Base-by-base conservation (phyloP, 2,888 invertebrate species). In the Philereme transversata region DNA sequence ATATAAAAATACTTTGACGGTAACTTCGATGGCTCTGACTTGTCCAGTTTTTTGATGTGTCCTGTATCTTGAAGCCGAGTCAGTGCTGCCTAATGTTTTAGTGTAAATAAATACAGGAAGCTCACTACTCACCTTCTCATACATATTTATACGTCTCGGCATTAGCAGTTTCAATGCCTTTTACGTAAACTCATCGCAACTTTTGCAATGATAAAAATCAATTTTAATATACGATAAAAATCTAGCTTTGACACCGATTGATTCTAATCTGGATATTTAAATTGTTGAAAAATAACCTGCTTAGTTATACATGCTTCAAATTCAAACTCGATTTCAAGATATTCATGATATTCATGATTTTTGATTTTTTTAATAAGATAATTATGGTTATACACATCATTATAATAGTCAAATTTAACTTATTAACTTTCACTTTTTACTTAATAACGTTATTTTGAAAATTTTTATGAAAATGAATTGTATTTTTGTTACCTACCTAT, bases 131-230 rank as follows among this genome's bases (percentile, higher is more conserved):
- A 85, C 90, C 90, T 83, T 73, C 84, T 86, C 79, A 90, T 91
- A 86, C 85, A 90, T 91, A 90, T 90, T 87, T 87, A 90, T 83
- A 83, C 72, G 33, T n/a, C n/a, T 34, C n/a, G 6, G 5, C n/a
- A 51, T 54, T 49, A 48, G 35, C 46, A 44, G 46, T 56, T 67
- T 65, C 60, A 57, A 59, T 62, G 51, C 52, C 44, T 35, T 36
- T 52, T 52, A 52, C 52, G 47, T 44, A n/a, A 40, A 9, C 10
- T 22, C 40, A 34, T 41, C 43, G 35, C 5, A 48, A 54, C 49
- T 51, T 44, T 41, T 33, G 60, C 51, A 36, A 57, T 50, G 8
- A 40, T 46, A 43, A 33, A 43, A 4, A 4, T 11, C 22, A 1
- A 22, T 22, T 22, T 22, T 22, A 22, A 22, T 2, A 22, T 22